Percentiles rank a stretch among this genome's conserved stretches.
These are phyloP conservation scores for Poecilia picta DNA, from an alignment of 2,797 vertebrate species.

Conservation along the genomic window DNA sequence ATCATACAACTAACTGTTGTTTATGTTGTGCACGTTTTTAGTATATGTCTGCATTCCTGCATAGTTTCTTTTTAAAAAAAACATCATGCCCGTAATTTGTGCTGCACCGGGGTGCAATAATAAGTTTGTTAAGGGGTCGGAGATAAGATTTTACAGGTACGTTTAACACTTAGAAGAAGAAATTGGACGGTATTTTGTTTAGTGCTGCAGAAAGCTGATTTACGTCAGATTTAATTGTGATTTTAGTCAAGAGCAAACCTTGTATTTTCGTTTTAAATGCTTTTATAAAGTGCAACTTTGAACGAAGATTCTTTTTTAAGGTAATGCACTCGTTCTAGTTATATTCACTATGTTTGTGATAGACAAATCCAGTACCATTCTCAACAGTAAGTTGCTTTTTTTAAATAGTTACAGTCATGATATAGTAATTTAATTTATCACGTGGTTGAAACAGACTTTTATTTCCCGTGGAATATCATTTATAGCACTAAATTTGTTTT, in stretches of 20 bases:
- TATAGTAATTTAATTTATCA: neutral
- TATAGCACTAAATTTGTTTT: neutral
- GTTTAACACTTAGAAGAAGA: neutral
- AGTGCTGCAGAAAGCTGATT: neutral
- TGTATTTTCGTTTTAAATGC: neutral
- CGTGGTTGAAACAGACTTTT: neutral
- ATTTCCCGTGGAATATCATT: neutral
- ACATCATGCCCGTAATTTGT: conserved; percentile 82
- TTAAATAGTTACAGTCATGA: neutral
- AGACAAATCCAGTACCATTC: neutral
- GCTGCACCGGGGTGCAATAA: conserved; percentile 82
- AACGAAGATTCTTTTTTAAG: neutral
- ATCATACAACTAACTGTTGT: neutral
- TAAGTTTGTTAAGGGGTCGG: conserved; percentile 84
- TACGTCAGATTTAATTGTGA: neutral
- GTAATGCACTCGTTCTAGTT: neutral
- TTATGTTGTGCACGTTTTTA: rapidly evolving
- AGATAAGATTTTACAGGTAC: conserved; percentile 85
- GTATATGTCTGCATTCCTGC: neutral
- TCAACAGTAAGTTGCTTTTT: neutral
- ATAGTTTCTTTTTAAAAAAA: neutral
- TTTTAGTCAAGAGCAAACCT: neutral
- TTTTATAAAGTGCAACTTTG: neutral
- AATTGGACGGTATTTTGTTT: neutral
- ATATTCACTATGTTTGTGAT: too few relatives aligned